Conservation (phyloP, 1,140 invertebrate species). For the Ridgeia piscesae region DNA sequence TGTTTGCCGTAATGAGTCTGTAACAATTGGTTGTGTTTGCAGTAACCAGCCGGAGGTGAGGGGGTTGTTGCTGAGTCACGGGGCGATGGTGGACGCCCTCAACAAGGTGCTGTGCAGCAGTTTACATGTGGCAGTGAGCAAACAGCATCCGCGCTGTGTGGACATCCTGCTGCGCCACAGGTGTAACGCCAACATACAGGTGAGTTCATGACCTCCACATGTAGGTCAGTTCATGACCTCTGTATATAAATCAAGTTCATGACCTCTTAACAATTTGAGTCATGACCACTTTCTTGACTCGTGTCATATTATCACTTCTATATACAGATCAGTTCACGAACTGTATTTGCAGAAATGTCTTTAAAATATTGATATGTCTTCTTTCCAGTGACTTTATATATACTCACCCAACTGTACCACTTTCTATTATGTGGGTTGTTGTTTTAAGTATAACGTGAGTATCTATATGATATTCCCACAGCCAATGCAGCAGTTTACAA, state of each 20-base stretch:
- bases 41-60: constrained; percentile 72
- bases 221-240: constrained; percentile 61
- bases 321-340: no score
- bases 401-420: no score
- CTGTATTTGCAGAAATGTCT: background rate
- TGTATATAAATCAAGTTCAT: constrained; percentile 69
- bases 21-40: constrained; percentile 26
- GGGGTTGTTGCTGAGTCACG: constrained; percentile 72
- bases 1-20: no score
- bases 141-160: constrained; percentile 80
- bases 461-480: no score
- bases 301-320: no score
- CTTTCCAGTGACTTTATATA: no score
- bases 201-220: constrained; percentile 63
- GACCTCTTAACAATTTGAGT: no score
- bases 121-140: constrained; percentile 87
- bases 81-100: constrained; percentile 77
- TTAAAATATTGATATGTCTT: background rate
- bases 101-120: constrained; percentile 79
- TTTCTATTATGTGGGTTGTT: no score
- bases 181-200: constrained; percentile 80
- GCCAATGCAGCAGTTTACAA: no score
- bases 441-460: no score
- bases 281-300: no score
- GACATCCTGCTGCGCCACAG: constrained; percentile 72